phyloP scores from a whole-genome alignment of 1,140 invertebrate genomes.

The Zaprionus vittiger region DNA sequence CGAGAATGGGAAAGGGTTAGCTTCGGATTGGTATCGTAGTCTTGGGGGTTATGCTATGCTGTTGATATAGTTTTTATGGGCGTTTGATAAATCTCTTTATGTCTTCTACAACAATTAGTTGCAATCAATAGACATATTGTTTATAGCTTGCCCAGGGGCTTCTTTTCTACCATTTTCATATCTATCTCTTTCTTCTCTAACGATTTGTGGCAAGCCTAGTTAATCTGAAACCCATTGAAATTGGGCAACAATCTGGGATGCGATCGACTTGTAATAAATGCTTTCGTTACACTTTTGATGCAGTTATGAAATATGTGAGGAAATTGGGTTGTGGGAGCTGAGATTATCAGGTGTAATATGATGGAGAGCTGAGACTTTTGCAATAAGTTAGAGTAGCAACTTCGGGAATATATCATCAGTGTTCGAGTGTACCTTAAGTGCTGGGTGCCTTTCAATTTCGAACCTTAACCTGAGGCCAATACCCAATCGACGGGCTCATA shows the following conservation, averaged over 20 bases:
- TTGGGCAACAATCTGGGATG: conserved; percentile 18
- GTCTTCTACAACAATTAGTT: conserved; percentile 77
- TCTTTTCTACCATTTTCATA: not conserved
- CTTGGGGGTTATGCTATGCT: conserved; percentile 59
- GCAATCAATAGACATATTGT: conserved; percentile 78
- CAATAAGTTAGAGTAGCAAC: not conserved
- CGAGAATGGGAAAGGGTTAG: conserved; percentile 2
- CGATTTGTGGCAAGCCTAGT: conserved; percentile 2
- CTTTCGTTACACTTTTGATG: conserved; percentile 8
- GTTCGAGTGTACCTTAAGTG: not conserved
- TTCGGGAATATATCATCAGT: not conserved
- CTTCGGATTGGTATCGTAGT: conserved; percentile 13
- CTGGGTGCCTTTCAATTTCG: conserved; percentile 6
- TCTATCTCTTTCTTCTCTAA: not conserved
- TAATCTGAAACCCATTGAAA: conserved; percentile 27
- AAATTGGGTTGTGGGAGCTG: not conserved
- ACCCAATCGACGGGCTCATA: conserved; percentile 18
- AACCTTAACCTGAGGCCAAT: not conserved
- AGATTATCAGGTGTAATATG: not conserved
- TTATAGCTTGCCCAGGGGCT: conserved; percentile 44
- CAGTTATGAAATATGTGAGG: not conserved
- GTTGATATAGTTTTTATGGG: conserved; percentile 80
- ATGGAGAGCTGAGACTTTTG: not conserved
- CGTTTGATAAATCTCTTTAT: conserved; percentile 78
- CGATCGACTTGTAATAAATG: conserved; percentile 9